These are phyloP conservation scores for Valencia hispanica DNA, from an alignment of 2,797 vertebrate genomes.

Conservation along the genomic window DNA sequence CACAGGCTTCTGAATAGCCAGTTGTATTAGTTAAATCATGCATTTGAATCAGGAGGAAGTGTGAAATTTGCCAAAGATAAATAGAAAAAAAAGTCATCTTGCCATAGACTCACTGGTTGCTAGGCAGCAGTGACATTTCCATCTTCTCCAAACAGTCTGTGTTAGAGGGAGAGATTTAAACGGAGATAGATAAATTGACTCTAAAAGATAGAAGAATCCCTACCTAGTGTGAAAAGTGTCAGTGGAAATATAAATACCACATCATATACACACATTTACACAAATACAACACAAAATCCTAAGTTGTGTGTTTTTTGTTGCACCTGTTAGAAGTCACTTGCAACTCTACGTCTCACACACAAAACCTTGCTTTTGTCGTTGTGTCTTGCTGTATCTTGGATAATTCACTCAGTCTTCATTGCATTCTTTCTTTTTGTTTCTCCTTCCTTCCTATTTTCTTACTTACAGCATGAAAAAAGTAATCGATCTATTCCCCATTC, in stretches of 20 bases:
- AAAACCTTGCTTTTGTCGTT: constrained; percentile 16
- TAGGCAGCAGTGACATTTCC: constrained; percentile 64
- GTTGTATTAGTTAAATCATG: constrained; percentile 33
- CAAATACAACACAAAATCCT: constrained; percentile 22
- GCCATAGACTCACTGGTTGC: constrained; percentile 51
- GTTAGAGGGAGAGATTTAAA: constrained; percentile 13
- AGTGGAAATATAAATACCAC: constrained; percentile 64
- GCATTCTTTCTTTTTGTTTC: not conserved
- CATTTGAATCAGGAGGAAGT: constrained; percentile 36
- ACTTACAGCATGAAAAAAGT: constrained; percentile 1
- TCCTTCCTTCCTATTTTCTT: not conserved
- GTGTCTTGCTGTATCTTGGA: not conserved
- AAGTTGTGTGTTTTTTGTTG: constrained; percentile 47
- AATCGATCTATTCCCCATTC: constrained; percentile 27
- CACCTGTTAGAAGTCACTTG: constrained; percentile 41
- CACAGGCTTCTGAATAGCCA: not conserved
- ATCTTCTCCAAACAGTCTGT: constrained; percentile 37
- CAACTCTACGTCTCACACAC: constrained; percentile 31
- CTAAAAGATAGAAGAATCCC: constrained; percentile 30
- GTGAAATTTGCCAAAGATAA: constrained; percentile 44
- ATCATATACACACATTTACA: constrained; percentile 17
- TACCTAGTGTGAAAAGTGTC: constrained; percentile 49
- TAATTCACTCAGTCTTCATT: not conserved
- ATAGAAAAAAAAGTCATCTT: constrained; percentile 39
- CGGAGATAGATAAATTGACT: constrained; percentile 10